Evolutionary conservation across 2,797 vertebrate genomes (phyloP), one percentile per base, ranked within the genome.

Genomic region (Hipposideros larvatus): DNA sequence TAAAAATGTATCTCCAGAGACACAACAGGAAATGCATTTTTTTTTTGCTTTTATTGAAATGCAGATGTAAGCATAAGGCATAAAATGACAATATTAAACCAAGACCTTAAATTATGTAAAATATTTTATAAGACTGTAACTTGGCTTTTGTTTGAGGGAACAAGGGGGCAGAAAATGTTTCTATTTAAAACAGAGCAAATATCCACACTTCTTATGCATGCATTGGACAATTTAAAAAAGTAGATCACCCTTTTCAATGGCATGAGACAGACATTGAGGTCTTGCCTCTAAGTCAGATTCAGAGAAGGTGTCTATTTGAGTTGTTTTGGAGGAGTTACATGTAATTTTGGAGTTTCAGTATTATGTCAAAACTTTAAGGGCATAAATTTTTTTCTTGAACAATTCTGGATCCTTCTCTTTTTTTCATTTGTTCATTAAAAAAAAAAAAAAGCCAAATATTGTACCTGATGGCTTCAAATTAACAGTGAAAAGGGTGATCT

Each of bases 41-140:
- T 37, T 37, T 43, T 95, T 80, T 74, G 34, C 22, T 51, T 87
- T 95, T 82, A 34, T 96, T 94, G 91, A 91, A 96, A 87, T 80
- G 70, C 41, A 80, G n/a, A 73, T 84, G 4, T 87, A 79, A 87
- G 68, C n/a, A 53, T 14, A 74, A 34, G n/a, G 31, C 59, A 55
- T 31, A 83, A 91, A 82, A 92, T 61, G 46, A 65, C 31, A 77
- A 79, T 37, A 65, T 93, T 57, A 96, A 97, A 37, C 59, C 26
- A 75, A 96, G 75, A 90, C 66, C 7, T 83, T 89, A 68, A 78
- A 84, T 82, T 41, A 79, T 71, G 31, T 43, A 77, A 26, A 91
- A 14, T 84, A 75, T 46, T 53, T 95, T 80, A 70, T 75, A 63
- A 73, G 18, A 59, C 37, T 75, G 13, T 84, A 80, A 71, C 28